Base-by-base conservation (phyloP, 2,113 vertebrate species). In the Mastomys natalensis region DNA sequence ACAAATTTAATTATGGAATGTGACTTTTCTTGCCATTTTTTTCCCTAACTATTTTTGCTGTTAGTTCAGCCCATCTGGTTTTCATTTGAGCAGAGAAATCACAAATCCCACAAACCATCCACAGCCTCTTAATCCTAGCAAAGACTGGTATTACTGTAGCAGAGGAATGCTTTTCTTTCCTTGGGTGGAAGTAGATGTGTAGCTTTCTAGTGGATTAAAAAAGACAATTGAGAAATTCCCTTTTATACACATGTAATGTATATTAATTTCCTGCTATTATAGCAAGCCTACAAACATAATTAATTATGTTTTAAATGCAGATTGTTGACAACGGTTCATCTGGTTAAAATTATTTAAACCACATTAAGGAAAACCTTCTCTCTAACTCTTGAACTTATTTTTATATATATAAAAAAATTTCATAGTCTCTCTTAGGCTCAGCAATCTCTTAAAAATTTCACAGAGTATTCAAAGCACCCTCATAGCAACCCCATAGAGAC, bases 61-160 rank as follows among this genome's bases (percentile, higher is more conserved):
- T 92, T 77, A 93, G 95, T 51, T 94, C 84, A 96, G 93, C 37
- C 96, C 98, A 98, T 98, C 98, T 98, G 98, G 97, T 98, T 98
- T 98, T 98, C 97, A 98, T 98, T 97, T 95, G 78, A 97, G 92
- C 92, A 95, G 93, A 87, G 90, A 98, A 98, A 97, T 98, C 97
- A 98, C 94, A 98, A 98, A 98, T 98, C 96, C 94, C 97, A 97
- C 96, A 89, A 96, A 97, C 97, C 93, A 95, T 97, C 95, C 96
- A 87, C 97, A 96, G 97, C 96, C 78, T 98, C 98, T 91, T 97
- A 98, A 98, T 98, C 97, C 95, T 97, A 97, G 98, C 97, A 98
- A 98, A 98, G 94, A 96, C 94, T 94, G 95, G 93, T 96, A 98
- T 96, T 98, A 97, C 97, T 98, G 95, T 97, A 97, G 97, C 72